Evolutionary conservation across 2,113 vertebrate species (phyloP), one percentile per base, ranked within the genome.

Genomic region (Cervus canadensis): DNA sequence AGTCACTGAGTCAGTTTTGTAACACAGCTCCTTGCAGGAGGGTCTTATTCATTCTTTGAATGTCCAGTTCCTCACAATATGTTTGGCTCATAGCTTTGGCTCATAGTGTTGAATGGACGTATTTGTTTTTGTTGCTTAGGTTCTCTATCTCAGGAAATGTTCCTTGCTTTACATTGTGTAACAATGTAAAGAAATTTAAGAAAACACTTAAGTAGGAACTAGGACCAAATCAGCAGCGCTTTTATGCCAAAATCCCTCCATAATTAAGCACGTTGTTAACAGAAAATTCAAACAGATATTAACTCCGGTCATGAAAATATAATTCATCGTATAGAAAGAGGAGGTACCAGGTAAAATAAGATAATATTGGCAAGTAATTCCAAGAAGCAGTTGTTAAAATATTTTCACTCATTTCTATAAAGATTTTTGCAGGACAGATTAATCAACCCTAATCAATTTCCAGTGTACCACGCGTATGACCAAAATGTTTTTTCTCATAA

Each of bases 131-230:
- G 26, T 57, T 76, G 59, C 97, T 95, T 83, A 76, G 84, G 33
- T 82, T 93, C 76, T 79, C 48, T 60, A 64, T 0, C 30, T 85
- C 54, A 52, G 96, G 85, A 97, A 97, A 82, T 26, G 52, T 50
- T 79, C 54, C 74, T 57, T 87, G 59, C 85, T 96, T 96, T 94
- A 92, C 76, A 96, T 67, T 96, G 92, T 90, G 19, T 67, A 2
- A 36, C 96, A 95, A 96, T 96, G 57, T 90, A 88, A 85, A 96
- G 82, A 97, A 95, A 97, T 57, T 86, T 88, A 96, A 86, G 88
- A 92, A 97, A 97, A 88, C 14, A 50, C 52, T 76, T 88, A 85
- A 74, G 36, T 91, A 52, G 56, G 54, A 87, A 83, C 43, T 21
- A 30, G 21, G 48, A 57, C 89, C 96, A 95, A 96, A 91, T 86